Percentiles rank a stretch among this genome's conserved stretches.
Evolutionary conservation across 2,797 vertebrate species (phyloP).

Genomic region (Apogon hyalosoma): DNA sequence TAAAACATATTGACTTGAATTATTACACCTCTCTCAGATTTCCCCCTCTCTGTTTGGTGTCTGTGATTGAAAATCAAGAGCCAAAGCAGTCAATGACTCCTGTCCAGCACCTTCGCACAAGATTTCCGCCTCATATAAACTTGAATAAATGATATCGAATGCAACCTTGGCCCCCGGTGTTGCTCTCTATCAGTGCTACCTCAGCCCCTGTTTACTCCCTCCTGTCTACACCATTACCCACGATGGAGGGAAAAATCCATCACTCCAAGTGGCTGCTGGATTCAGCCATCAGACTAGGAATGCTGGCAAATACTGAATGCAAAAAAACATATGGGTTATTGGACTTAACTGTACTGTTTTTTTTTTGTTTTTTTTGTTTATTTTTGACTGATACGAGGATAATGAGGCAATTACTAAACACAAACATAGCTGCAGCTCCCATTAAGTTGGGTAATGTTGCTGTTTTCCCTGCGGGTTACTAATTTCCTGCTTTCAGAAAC

Average conservation of each 20-base stretch:
- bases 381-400: slow-evolving; percentile 62
- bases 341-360: too few species aligned
- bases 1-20: slow-evolving; percentile 28
- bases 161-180: slow-evolving; percentile 59
- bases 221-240: slow-evolving; percentile 73
- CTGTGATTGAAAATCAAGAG: slow-evolving; percentile 58
- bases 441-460: slow-evolving; percentile 74
- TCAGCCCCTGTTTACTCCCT: slow-evolving; percentile 52
- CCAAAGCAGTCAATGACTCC: slow-evolving; percentile 58
- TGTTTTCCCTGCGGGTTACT: slow-evolving; percentile 60
- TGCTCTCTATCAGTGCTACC: slow-evolving; percentile 48
- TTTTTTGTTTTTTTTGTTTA: too few species aligned
- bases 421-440: slow-evolving; percentile 47
- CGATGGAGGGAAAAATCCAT: slow-evolving; percentile 69
- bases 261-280: slow-evolving; percentile 36
- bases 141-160: slow-evolving; percentile 67
- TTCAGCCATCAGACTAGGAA: slow-evolving; percentile 35
- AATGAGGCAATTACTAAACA: slow-evolving; percentile 73
- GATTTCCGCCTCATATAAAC: slow-evolving; percentile 67
- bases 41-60: slow-evolving; percentile 23
- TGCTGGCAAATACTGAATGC: slow-evolving; percentile 51
- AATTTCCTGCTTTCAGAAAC: slow-evolving; percentile 44
- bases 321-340: slow-evolving; percentile 11
- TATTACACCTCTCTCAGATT: slow-evolving; percentile 21
- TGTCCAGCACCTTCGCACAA: slow-evolving; percentile 51